phyloP scores from a whole-genome alignment of 2,888 invertebrate species.

The Tolmerus cingulatus region DNA sequence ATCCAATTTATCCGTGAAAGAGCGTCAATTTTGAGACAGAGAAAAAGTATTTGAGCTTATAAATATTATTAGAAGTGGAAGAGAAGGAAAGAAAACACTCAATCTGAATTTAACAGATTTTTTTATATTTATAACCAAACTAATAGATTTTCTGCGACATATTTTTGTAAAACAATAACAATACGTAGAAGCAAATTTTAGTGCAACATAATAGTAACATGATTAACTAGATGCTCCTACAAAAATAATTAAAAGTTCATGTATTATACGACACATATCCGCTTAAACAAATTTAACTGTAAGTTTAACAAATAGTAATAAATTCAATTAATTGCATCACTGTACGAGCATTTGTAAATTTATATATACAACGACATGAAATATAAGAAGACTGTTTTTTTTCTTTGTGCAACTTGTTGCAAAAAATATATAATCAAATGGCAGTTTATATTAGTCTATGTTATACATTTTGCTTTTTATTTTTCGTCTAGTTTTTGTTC shows the following conservation, averaged over 20 bases:
- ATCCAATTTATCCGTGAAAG: not conserved
- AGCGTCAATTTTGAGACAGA: not conserved
- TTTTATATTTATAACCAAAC: not conserved
- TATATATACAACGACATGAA: not conserved
- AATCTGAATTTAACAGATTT: not conserved
- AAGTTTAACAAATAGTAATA: not conserved
- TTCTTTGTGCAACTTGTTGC: not conserved
- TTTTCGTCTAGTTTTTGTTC: not conserved
- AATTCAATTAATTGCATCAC: not conserved
- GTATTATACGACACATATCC: not conserved
- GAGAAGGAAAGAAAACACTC: not conserved
- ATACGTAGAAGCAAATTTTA: conserved; percentile 2
- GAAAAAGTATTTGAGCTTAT: not conserved
- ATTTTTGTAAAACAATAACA: not conserved
- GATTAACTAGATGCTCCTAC: not conserved
- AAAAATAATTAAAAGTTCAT: not conserved
- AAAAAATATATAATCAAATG: not conserved
- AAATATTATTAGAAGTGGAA: not conserved
- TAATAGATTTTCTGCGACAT: not conserved
- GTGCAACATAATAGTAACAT: not conserved
- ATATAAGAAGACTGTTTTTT: not conserved
- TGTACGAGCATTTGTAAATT: not conserved
- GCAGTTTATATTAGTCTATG: not conserved
- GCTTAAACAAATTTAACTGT: not conserved
- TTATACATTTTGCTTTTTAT: not conserved